Evolutionary conservation across 2,888 invertebrate genomes (phyloP), one percentile per base, ranked within the genome.

Genomic region (Melanostoma scalare): DNA sequence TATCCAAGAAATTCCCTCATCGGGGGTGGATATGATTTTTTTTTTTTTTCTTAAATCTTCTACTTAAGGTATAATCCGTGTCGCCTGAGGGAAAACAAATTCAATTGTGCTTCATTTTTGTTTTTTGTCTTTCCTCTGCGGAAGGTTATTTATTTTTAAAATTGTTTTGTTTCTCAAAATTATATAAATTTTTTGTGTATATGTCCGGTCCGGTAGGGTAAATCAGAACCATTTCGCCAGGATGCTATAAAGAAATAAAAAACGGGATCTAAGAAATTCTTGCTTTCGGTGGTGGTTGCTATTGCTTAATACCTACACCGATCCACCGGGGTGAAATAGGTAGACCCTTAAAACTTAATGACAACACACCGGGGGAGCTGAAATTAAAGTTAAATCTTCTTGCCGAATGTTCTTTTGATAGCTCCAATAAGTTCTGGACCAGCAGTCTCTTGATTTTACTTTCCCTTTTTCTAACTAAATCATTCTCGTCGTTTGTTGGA

Each of bases 1-100:
- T 63, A 69, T 36, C 63, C 20, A 56, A 71, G 63, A 56, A 63
- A 71, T 63, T 71, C 10, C 63, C 42, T 69, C 69, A 44, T 9
- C 56, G 31, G 36, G 40, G 33, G 53, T 44, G 52, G 46, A 61
- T 36, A 33, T 48, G 5, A 35, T 61, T 61, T 30, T 40, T 8
- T 61, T 36, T 31, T 33, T 20, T 46, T 46, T 44, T 33, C 20
- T 20, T 20, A 20, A 20, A 20, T 20, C 20, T 20, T 20, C 20
- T 20, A 20, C 20, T 20, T 20, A 20, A 20, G 20, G 20, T 20
- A 20, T n/a, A 8, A 44, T 8, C 33, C 33, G 42, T 46, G 36
- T 61, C 35, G 31, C 61, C 35, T 48, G 20, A 48, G 40, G 60
- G 46, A 30, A 48, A 61, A 61, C 10, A 36, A 8, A 61, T 48